Evolutionary conservation across 2,888 invertebrate genomes (phyloP), one percentile per base, ranked within the genome.

Genomic region (Himalopsyche kuldschensis): DNA sequence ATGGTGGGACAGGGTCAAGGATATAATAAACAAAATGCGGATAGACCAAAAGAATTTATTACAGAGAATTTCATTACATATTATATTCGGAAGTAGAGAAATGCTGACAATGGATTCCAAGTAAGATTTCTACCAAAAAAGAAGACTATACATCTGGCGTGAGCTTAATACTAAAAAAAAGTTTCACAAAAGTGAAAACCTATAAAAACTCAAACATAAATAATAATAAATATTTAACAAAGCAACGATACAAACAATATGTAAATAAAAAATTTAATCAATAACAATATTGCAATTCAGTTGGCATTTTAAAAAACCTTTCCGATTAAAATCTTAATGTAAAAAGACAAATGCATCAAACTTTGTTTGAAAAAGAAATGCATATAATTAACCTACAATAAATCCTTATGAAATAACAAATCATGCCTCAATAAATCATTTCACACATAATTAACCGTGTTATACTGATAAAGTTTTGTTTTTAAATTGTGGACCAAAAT

Each of bases 31-130:
- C n/a, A 82, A 78, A 41, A 79, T n/a, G 75, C 27, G 48, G 48
- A 77, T 87, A 91, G 92, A 92, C 91, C 91, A 92, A 92, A 92
- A 92, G 91, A 92, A 92, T 91, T 92, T 92, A 92, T 86, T 86
- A 86, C 86, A 86, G 85, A 85, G 82, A 86, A 86, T 86, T 84
- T 86, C 84, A 86, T 85, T 86, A 86, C 85, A 86, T 86, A 86
- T 86, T 82, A 86, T 86, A 84, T 85, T 86, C 85, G 85, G 86
- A 86, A 86, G 86, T 85, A 85, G 86, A 86, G 86, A 86, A 86
- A 85, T 86, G 85, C 86, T 86, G 86, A 86, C 84, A 86, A 86
- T 86, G 85, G 84, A 83, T 85, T 85, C 77, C 82, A 85, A 86
- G 85, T 80, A 84, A 86, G 80, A 86, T 85, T 81, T 84, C 85